phyloP scores from a whole-genome alignment of 2,797 vertebrate genomes.

The Heterohyrax brucei region DNA sequence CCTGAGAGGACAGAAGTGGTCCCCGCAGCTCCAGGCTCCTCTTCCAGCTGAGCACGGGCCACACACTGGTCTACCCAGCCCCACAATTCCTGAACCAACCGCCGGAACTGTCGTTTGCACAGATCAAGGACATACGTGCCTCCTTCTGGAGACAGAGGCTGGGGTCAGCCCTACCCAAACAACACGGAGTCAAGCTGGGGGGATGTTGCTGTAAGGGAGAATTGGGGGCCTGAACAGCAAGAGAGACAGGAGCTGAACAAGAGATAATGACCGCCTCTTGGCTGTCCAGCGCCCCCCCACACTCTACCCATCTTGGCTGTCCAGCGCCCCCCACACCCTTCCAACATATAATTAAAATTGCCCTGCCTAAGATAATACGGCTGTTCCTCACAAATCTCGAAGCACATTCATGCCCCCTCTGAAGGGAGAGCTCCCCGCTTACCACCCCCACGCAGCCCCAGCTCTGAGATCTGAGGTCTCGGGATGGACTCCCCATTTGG shows the following conservation, averaged over 20 bases:
- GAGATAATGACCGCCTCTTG: too few species aligned
- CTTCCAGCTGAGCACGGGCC: neutral
- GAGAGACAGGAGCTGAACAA: neutral
- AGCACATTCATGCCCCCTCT: neutral
- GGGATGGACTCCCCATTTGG: neutral
- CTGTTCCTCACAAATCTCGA: neutral
- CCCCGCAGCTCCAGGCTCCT: neutral
- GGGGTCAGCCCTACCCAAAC: neutral
- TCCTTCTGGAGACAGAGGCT: neutral
- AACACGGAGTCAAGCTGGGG: neutral
- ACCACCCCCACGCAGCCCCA: neutral
- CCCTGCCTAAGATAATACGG: neutral
- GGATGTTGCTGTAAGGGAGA: slow-evolving; percentile 26
- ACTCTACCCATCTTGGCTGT: neutral
- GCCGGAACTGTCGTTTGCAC: neutral
- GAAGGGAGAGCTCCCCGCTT: neutral
- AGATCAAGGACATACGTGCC: neutral
- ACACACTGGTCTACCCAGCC: too few species aligned
- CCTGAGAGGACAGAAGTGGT: slow-evolving; percentile 35
- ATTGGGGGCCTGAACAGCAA: neutral
- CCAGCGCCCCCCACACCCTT: neutral
- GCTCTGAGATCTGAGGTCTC: neutral
- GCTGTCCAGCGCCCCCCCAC: neutral
- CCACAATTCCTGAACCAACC: neutral
- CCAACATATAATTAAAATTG: neutral